Base-by-base conservation (phyloP, 1,140 invertebrate genomes). In the Thalassaphorura encarpata region DNA sequence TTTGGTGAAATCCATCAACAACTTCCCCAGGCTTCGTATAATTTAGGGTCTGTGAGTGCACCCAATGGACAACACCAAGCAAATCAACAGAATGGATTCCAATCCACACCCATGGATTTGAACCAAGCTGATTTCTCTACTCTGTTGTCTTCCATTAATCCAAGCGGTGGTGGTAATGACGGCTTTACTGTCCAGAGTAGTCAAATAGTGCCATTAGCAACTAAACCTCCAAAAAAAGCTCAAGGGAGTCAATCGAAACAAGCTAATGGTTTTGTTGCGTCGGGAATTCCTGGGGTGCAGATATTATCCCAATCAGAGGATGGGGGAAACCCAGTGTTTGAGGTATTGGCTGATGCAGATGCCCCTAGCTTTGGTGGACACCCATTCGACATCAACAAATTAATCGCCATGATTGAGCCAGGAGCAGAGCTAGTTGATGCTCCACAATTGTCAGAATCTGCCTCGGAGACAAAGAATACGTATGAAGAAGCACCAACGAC, bases 331-430 rank as follows among this genome's bases (percentile, higher is more conserved):
- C 56, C 59, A 1, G 51, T 58, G 1, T 61, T 64, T 43, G 63
- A 64, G 23, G 56, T 64, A 15, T 31, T 61, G 0, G 59, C 63
- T 13, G 59, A 64, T 39, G 59, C 56, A 0, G 56, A 64, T 49
- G 50, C 59, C 21, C 62, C 62, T n/a, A 46, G 23, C 3, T 64
- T 46, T 27, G 46, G 61, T 42, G 63, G 63, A 6, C 63, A 64
- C 52, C 63, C 63, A 16, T 58, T 61, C 24, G 63, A 64, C 42
- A 56, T 64, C n/a, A 64, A 60, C 56, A 61, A 64, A 46, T 45
- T 64, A 2, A 61, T 64, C 16, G 39, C 53, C 8, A 61, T 64
- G 63, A 64, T 64, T 19, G 63, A 64, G 43, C 63, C 63, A 8
- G 63, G 63, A 13, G 59, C 59, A 36, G 41, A 59, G 33, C 28